These are phyloP conservation scores for Lepidurus packardi DNA, from an alignment of 1,140 invertebrate genomes.

Conservation along the genomic window DNA sequence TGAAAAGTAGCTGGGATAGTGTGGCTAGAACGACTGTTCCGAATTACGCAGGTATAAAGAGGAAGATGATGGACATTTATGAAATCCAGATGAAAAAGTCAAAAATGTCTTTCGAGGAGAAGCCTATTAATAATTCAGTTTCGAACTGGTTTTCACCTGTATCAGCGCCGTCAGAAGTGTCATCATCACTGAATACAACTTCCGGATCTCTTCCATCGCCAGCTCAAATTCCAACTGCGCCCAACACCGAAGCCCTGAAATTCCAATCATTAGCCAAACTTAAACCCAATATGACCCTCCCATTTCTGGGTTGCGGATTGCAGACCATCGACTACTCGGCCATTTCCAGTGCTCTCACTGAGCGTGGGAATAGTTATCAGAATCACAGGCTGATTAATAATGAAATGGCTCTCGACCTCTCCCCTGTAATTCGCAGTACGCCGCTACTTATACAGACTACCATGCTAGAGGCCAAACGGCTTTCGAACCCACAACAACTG, in stretches of 20 bases:
- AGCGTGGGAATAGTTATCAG: not conserved
- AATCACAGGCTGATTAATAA: not conserved
- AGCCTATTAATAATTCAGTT: not conserved
- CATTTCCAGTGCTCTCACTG: not conserved
- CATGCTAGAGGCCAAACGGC: not conserved
- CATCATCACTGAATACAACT: not conserved
- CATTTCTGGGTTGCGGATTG: not conserved
- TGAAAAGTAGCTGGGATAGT: too few relatives aligned
- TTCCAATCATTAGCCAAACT: too few relatives aligned
- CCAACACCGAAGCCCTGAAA: too few relatives aligned
- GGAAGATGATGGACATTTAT: constrained; percentile 7
- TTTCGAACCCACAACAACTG: not conserved
- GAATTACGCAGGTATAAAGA: not conserved
- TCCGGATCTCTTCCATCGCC: too few relatives aligned
- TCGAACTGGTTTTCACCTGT: not conserved
- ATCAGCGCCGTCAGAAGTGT: not conserved
- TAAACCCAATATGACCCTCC: not conserved
- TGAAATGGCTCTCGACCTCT: not conserved
- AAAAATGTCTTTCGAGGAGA: not conserved
- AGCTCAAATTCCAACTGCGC: too few relatives aligned
- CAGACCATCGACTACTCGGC: not conserved
- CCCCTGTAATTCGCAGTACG: not conserved
- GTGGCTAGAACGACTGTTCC: not conserved
- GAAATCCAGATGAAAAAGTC: not conserved
- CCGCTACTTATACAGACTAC: not conserved